These are phyloP conservation scores for Malurus splendens DNA, from an alignment of 2,797 vertebrate species.

Conservation along the genomic window DNA sequence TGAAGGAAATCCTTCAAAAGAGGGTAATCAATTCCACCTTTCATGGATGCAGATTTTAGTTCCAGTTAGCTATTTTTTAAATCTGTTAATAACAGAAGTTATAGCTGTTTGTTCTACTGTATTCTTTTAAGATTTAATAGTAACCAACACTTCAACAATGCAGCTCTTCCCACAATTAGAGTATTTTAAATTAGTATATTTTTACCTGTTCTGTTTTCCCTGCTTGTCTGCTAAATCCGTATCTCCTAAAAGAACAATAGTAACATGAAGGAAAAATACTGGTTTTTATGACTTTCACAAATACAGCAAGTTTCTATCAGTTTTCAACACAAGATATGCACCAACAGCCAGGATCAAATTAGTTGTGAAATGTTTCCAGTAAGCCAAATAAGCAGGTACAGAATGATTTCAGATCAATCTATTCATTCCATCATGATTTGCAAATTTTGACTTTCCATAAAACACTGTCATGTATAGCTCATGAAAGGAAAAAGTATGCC, in stretches of 20 bases:
- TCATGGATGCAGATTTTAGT: background rate
- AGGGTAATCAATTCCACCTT: background rate
- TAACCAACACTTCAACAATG: background rate
- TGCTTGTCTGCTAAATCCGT: constrained; percentile 84
- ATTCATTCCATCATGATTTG: background rate
- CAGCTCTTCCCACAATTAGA: background rate
- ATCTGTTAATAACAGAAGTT: background rate
- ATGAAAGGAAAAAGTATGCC: background rate
- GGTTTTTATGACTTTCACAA: background rate
- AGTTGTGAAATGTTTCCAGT: background rate
- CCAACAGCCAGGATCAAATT: background rate
- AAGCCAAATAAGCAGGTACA: background rate
- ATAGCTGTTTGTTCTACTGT: background rate
- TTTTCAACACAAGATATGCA: background rate
- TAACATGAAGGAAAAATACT: background rate
- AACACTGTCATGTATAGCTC: background rate
- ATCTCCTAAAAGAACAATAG: constrained; percentile 75
- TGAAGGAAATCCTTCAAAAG: background rate
- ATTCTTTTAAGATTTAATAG: background rate
- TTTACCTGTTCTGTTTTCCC: constrained; percentile 83
- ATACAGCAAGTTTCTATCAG: background rate
- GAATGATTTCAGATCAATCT: background rate
- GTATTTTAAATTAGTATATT: background rate
- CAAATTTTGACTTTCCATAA: background rate
- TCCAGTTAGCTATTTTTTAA: background rate